A percentile compares a stretch with the other conserved stretches of the same genome.
phyloP scores from a whole-genome alignment of 2,797 vertebrate genomes.

The Epinephelus coioides region DNA sequence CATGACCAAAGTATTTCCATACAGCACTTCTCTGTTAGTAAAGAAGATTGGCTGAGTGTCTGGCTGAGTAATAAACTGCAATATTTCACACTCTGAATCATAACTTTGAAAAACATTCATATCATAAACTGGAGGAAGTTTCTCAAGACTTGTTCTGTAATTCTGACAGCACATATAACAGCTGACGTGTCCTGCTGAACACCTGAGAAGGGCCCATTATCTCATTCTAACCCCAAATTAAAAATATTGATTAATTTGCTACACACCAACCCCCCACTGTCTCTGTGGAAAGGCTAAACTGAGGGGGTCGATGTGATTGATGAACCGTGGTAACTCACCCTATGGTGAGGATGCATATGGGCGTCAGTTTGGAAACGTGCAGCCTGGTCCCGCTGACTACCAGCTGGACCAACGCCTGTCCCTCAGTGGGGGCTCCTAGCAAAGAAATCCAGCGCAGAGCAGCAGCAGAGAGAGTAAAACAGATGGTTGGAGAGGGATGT shows the following conservation, averaged over 20 bases:
- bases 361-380: slow-evolving; percentile 56
- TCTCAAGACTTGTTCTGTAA: neutral
- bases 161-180: slow-evolving; percentile 7
- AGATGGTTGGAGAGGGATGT: slow-evolving; percentile 72
- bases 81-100: neutral
- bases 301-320: slow-evolving; percentile 50
- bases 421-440: slow-evolving; percentile 49
- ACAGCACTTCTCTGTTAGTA: neutral
- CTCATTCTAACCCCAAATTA: slow-evolving; percentile 36
- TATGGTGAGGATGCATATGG: slow-evolving; percentile 45
- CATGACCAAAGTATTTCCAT: neutral
- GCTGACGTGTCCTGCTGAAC: slow-evolving; percentile 11
- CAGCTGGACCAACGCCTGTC: slow-evolving; percentile 78
- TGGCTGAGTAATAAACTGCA: neutral
- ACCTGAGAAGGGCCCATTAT: slow-evolving; percentile 9
- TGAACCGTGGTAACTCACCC: slow-evolving; percentile 54
- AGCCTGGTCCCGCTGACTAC: slow-evolving; percentile 67
- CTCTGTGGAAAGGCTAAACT: slow-evolving; percentile 27
- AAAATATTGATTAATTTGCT: slow-evolving; percentile 54
- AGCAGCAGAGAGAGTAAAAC: slow-evolving; percentile 58
- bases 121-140: neutral
- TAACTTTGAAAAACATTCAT: neutral
- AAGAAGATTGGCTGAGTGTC: neutral
- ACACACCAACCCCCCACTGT: neutral
- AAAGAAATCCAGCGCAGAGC: slow-evolving; percentile 51